phyloP scores from a whole-genome alignment of 1,140 invertebrate genomes.

The Acyrthosiphon pisum region DNA sequence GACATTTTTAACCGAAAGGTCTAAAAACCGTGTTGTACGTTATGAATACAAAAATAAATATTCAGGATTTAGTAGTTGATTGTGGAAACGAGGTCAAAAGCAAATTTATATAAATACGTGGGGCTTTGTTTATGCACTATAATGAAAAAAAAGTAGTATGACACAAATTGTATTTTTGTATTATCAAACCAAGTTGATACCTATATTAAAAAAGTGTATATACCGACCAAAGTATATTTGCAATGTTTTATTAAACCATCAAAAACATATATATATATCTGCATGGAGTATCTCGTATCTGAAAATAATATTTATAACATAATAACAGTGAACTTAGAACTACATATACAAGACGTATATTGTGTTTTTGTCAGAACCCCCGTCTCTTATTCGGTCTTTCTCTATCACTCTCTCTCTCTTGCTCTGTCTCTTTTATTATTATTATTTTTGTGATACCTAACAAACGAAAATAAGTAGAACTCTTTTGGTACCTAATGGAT shows the following conservation, averaged over 20 bases:
- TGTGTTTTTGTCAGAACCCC: background rate
- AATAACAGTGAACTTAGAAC: background rate
- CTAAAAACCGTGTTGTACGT: background rate
- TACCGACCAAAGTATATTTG: background rate
- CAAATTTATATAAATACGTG: background rate
- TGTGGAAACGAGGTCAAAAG: background rate
- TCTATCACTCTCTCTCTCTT: background rate
- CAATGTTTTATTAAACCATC: background rate
- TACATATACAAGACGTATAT: background rate
- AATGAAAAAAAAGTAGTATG: background rate
- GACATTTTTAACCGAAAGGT: background rate
- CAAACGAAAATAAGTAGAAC: background rate
- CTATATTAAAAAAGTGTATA: background rate
- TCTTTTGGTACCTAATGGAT: background rate
- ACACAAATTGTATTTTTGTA: background rate
- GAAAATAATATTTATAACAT: slow-evolving; percentile 6
- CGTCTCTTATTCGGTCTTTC: background rate
- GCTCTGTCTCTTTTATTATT: background rate
- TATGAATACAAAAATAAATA: background rate
- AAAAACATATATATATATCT: background rate
- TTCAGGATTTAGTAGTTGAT: background rate
- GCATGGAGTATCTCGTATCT: background rate
- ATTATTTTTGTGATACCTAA: background rate
- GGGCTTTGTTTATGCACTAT: background rate
- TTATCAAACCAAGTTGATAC: background rate